Evolutionary conservation across 2,888 invertebrate species (phyloP).

Genomic region (Dasypogon diadema): DNA sequence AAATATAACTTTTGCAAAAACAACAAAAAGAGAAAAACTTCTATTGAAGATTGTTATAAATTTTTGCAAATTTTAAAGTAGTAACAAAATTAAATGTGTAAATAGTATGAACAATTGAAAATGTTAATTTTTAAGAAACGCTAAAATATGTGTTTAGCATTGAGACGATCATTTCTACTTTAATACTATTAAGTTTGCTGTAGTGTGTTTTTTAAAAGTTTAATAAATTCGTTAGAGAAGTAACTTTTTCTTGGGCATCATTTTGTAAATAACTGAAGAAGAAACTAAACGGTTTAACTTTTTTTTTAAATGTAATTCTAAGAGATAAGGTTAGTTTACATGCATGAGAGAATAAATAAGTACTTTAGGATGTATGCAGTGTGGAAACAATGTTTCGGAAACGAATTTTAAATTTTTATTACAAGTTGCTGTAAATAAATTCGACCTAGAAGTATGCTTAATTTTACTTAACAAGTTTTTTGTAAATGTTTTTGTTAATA

Average conservation of each 20-base stretch:
- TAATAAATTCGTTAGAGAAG: slow-evolving; percentile 23
- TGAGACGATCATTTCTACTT: slow-evolving; percentile 34
- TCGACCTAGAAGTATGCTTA: neutral
- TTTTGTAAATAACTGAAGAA: neutral
- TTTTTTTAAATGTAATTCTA: slow-evolving; percentile 2
- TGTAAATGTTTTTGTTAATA: slow-evolving; percentile 15
- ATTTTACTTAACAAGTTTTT: slow-evolving; percentile 12
- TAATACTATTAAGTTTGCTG: slow-evolving; percentile 43
- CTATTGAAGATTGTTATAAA: slow-evolving; percentile 22
- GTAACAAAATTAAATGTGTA: slow-evolving; percentile 16
- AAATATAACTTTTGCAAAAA: slow-evolving; percentile 35
- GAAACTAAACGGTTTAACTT: neutral
- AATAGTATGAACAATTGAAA: neutral
- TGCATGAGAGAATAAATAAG: slow-evolving; percentile 31
- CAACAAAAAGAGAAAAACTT: slow-evolving; percentile 12
- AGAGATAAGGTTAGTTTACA: slow-evolving; percentile 50
- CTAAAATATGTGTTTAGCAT: neutral
- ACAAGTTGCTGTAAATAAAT: slow-evolving; percentile 54
- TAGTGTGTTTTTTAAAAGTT: slow-evolving; percentile 42
- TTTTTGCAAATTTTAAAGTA: slow-evolving; percentile 29
- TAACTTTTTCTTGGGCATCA: neutral
- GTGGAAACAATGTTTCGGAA: slow-evolving; percentile 46
- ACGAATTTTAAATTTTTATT: slow-evolving; percentile 54
- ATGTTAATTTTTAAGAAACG: slow-evolving; percentile 24
- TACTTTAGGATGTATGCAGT: slow-evolving; percentile 46